phyloP scores from a whole-genome alignment of 2,797 vertebrate genomes.

The Hephaestus fuliginosus region DNA sequence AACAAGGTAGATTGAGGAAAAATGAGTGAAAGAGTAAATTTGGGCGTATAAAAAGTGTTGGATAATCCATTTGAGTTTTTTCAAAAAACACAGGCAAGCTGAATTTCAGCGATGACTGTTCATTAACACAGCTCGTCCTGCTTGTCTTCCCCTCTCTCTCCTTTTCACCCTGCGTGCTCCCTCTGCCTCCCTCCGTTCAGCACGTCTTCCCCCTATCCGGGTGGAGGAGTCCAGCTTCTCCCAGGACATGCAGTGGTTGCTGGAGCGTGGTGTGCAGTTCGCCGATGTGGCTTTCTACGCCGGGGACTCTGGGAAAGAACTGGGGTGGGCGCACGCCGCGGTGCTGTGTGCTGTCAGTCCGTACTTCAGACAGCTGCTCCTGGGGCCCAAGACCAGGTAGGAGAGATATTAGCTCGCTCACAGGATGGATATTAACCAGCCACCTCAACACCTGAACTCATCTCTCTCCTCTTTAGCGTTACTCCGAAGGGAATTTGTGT shows the following conservation, averaged over 20 bases:
- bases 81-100: neutral
- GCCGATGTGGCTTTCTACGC: slow-evolving; percentile 93
- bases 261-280: slow-evolving; percentile 92
- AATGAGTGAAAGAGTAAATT: slow-evolving; percentile 22
- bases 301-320: slow-evolving; percentile 87
- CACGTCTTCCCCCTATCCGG: slow-evolving; percentile 93
- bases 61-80: neutral
- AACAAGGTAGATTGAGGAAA: slow-evolving; percentile 20
- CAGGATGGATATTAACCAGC: slow-evolving; percentile 13
- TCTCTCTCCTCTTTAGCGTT: neutral
- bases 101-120: slow-evolving; percentile 21
- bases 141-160: slow-evolving; percentile 2
- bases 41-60: neutral
- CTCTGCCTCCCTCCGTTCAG: slow-evolving; percentile 72
- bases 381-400: slow-evolving; percentile 87
- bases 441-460: slow-evolving; percentile 24
- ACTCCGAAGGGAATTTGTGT: slow-evolving; percentile 21
- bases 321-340: slow-evolving; percentile 92
- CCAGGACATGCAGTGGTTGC: slow-evolving; percentile 92
- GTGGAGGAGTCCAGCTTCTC: slow-evolving; percentile 94
- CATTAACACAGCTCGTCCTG: slow-evolving; percentile 10
- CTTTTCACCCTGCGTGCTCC: neutral
- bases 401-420: slow-evolving; percentile 10
- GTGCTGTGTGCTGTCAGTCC: slow-evolving; percentile 93
- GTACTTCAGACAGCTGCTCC: slow-evolving; percentile 94